phyloP scores from a whole-genome alignment of 2,888 invertebrate genomes.

The Stratiomys singularior region DNA sequence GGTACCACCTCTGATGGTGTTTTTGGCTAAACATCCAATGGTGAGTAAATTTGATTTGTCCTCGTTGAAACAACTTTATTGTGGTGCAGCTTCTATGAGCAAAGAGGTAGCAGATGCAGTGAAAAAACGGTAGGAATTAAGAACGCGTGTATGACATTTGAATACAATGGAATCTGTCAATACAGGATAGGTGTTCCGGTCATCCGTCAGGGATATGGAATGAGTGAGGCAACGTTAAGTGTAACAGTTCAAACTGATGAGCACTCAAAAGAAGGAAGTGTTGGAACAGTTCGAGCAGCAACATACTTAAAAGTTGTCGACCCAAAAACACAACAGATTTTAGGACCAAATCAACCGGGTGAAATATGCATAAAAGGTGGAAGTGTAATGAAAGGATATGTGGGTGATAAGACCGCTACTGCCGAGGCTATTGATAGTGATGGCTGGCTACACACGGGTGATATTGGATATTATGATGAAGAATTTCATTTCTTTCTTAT shows the following conservation, averaged over 20 bases:
- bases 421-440: constrained; percentile 73
- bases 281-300: constrained; percentile 74
- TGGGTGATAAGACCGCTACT: constrained; percentile 76
- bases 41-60: constrained; percentile 81
- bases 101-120: constrained; percentile 73
- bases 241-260: constrained; percentile 64
- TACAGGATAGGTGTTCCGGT: constrained; percentile 64
- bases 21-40: constrained; percentile 76
- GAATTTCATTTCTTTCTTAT: constrained; percentile 83
- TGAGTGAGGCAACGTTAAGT: constrained; percentile 81
- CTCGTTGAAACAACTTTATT: constrained; percentile 74
- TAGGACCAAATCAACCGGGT: constrained; percentile 77
- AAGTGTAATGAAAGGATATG: constrained; percentile 85
- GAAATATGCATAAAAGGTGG: constrained; percentile 88
- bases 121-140: constrained; percentile 55
- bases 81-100: constrained; percentile 86
- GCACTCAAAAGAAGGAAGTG: constrained; percentile 70
- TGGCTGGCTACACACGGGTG: constrained; percentile 83
- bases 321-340: constrained; percentile 70
- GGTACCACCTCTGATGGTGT: constrained; percentile 30
- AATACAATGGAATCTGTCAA: too few species aligned
- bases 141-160: background rate
- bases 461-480: constrained; percentile 83
- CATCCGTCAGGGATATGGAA: constrained; percentile 80
- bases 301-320: constrained; percentile 74